These are phyloP conservation scores for Streblospio benedicti DNA, from an alignment of 1,140 invertebrate genomes.

Conservation along the genomic window DNA sequence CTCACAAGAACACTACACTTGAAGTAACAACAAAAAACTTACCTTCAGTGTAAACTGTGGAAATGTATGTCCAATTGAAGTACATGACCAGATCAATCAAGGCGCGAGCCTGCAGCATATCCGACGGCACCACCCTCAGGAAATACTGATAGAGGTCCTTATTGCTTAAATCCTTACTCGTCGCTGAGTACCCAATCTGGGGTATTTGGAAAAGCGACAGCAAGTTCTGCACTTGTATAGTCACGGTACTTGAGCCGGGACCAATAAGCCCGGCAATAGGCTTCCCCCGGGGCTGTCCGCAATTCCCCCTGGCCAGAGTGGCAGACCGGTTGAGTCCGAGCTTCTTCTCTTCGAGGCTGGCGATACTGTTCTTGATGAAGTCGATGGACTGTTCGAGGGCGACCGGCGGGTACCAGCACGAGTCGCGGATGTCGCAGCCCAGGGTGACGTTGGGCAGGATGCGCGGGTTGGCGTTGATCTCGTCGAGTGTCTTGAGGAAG, in stretches of 20 bases:
- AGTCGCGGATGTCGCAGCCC: slow-evolving; percentile 69
- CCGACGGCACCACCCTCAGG: slow-evolving; percentile 70
- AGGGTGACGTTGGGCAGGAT: slow-evolving; percentile 57
- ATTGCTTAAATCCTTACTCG: slow-evolving; percentile 66
- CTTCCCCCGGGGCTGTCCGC: slow-evolving; percentile 26
- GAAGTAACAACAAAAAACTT: no score
- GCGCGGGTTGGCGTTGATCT: slow-evolving; percentile 49
- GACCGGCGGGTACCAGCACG: slow-evolving; percentile 70
- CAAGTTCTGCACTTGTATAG: slow-evolving; percentile 71
- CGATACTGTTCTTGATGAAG: slow-evolving; percentile 61
- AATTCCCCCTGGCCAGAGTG: slow-evolving; percentile 17
- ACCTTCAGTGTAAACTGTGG: slow-evolving; percentile 74
- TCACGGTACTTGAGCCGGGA: slow-evolving; percentile 60
- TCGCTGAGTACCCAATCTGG: slow-evolving; percentile 74
- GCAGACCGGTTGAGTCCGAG: slow-evolving; percentile 33
- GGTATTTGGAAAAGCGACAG: slow-evolving; percentile 71
- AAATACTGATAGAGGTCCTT: slow-evolving; percentile 71
- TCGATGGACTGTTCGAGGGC: slow-evolving; percentile 70
- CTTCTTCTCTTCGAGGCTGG: slow-evolving; percentile 28
- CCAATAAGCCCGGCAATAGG: slow-evolving; percentile 61
- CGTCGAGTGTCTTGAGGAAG: slow-evolving; percentile 54
- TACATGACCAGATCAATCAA: slow-evolving; percentile 62
- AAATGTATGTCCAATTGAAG: slow-evolving; percentile 77
- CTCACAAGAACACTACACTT: no score
- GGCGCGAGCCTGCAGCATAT: slow-evolving; percentile 69